Percentiles rank a stretch among this genome's conserved stretches.
These are phyloP conservation scores for Campoplex nolae DNA, from an alignment of 2,888 invertebrate species.

Conservation along the genomic window DNA sequence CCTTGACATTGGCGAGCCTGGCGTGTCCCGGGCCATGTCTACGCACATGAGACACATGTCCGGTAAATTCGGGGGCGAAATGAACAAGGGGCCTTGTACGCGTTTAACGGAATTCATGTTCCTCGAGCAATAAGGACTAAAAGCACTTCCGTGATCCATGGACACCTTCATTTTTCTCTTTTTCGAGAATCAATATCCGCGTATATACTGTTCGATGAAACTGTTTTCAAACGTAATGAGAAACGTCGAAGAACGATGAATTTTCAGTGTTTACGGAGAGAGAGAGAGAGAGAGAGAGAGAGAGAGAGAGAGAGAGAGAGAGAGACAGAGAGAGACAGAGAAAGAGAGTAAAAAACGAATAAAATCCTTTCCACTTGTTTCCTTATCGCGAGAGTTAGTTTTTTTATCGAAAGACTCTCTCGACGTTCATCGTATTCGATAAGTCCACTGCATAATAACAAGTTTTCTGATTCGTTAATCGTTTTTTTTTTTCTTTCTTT, in stretches of 20 bases:
- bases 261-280: not conserved
- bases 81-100: slow-evolving; percentile 42
- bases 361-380: not conserved
- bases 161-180: slow-evolving; percentile 72
- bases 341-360: not conserved
- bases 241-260: not conserved
- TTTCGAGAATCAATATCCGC: not conserved
- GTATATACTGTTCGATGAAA: not conserved
- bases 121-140: slow-evolving; percentile 71
- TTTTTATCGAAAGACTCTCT: slow-evolving; percentile 2
- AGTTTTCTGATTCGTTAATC: not conserved
- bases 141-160: slow-evolving; percentile 73
- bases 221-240: not conserved
- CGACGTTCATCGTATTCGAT: not conserved
- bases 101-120: slow-evolving; percentile 43
- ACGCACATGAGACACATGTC: slow-evolving; percentile 77
- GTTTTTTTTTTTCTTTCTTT: not conserved
- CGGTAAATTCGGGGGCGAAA: slow-evolving; percentile 70
- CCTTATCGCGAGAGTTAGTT: not conserved
- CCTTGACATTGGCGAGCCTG: slow-evolving; percentile 84
- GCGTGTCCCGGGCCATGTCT: slow-evolving; percentile 85
- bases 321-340: too few species aligned
- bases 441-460: not conserved
- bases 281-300: too few species aligned
- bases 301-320: too few species aligned